Conservation (phyloP, 2,888 invertebrate genomes). For the Stegana nigrithorax region DNA sequence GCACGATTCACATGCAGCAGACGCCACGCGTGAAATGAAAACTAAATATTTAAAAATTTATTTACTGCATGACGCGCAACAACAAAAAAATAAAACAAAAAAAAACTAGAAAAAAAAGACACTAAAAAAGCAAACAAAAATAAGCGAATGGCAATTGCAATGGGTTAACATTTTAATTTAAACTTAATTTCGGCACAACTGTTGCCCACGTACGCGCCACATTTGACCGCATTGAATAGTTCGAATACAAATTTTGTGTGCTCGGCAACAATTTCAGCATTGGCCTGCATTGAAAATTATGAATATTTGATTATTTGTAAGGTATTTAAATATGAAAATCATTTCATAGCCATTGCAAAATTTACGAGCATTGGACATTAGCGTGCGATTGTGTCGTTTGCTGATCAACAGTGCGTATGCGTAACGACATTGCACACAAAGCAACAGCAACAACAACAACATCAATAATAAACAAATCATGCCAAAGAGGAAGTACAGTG, state of each 20-base stretch:
- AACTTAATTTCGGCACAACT: slow-evolving; percentile 1
- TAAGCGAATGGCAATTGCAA: background rate
- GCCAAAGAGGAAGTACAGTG: no score
- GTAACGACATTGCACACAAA: background rate
- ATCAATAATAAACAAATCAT: no score
- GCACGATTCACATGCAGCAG: background rate
- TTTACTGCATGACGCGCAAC: no score
- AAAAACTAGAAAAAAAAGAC: background rate
- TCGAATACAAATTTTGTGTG: background rate
- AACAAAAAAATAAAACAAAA: no score
- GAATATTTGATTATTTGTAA: slow-evolving; percentile 7
- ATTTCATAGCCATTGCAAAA: background rate
- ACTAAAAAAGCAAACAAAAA: background rate
- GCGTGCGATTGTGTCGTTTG: slow-evolving; percentile 18
- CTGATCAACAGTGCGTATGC: slow-evolving; percentile 24
- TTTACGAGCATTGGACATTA: background rate
- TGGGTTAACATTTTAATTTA: slow-evolving; percentile 1
- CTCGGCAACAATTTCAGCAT: background rate
- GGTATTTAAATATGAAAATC: slow-evolving; percentile 11
- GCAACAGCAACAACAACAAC: background rate
- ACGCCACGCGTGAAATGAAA: no score
- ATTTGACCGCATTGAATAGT: no score
- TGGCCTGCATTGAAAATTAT: slow-evolving; percentile 1
- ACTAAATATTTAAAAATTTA: slow-evolving; percentile 2
- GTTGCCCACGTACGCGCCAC: no score